A percentile compares a stretch with the other conserved stretches of the same genome.
These are phyloP conservation scores for Sphaerophoria taeniata DNA, from an alignment of 2,888 invertebrate species.

Conservation along the genomic window DNA sequence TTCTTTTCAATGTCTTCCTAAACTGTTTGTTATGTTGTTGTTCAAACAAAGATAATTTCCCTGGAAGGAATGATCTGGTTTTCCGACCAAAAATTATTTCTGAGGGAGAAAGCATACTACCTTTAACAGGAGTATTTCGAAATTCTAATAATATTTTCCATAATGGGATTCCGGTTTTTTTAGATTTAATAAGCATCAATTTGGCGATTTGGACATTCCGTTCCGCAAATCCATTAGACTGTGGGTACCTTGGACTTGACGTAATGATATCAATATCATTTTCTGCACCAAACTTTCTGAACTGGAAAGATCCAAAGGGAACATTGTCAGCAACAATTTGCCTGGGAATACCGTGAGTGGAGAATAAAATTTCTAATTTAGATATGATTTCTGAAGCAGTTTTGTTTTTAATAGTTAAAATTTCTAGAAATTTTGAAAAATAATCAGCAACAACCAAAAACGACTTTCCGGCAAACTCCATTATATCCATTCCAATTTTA, in stretches of 20 bases:
- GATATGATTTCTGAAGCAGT: constrained; percentile 53
- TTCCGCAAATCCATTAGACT: constrained; percentile 4
- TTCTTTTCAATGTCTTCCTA: neutral
- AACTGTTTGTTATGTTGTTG: constrained; percentile 1
- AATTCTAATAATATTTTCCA: too few relatives aligned
- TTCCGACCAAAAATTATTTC: too few relatives aligned
- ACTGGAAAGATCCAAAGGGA: constrained; percentile 25
- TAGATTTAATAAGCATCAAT: neutral
- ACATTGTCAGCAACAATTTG: constrained; percentile 17
- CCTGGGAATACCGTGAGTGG: constrained; percentile 19
- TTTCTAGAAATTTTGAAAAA: constrained; percentile 71
- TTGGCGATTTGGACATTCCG: constrained; percentile 4
- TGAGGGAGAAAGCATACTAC: too few relatives aligned
- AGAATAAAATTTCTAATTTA: constrained; percentile 54
- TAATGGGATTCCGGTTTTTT: too few relatives aligned
- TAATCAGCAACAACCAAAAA: constrained; percentile 63
- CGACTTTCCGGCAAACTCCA: constrained; percentile 66
- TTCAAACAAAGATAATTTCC: neutral
- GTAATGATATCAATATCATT: constrained; percentile 54
- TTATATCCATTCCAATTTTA: constrained; percentile 77
- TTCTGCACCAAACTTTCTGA: constrained; percentile 43
- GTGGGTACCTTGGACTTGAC: constrained; percentile 45
- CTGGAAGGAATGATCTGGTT: too few relatives aligned
- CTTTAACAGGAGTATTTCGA: too few relatives aligned
- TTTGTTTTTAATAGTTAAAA: constrained; percentile 61